These are phyloP conservation scores for Mycetomoellerius zeteki DNA, from an alignment of 1,140 invertebrate genomes.

Conservation along the genomic window DNA sequence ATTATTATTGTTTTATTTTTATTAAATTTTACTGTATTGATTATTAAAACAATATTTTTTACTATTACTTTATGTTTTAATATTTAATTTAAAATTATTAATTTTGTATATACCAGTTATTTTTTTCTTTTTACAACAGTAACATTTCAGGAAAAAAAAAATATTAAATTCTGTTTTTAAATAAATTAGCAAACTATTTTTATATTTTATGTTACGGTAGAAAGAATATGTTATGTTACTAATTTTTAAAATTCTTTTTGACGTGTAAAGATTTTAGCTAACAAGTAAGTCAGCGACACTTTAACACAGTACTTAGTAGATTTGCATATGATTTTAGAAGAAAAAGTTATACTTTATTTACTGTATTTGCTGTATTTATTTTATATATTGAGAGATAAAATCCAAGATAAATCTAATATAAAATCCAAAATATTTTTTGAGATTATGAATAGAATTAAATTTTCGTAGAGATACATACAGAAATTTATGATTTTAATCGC, in stretches of 20 bases:
- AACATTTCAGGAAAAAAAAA: slow-evolving; percentile 6
- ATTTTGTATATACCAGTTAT: not conserved
- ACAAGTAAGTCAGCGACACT: not conserved
- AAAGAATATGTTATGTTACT: not conserved
- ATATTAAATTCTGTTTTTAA: slow-evolving; percentile 33
- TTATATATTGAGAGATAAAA: not conserved
- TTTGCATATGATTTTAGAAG: not conserved
- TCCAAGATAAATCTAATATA: not conserved
- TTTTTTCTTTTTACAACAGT: not conserved
- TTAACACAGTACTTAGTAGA: not conserved
- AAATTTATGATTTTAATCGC: not conserved
- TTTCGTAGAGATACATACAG: not conserved
- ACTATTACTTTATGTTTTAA: slow-evolving; percentile 15
- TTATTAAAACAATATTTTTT: not conserved
- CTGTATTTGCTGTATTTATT: not conserved
- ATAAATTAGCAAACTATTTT: not conserved
- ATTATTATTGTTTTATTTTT: slow-evolving; percentile 5
- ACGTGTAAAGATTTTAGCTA: not conserved
- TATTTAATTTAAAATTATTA: not conserved
- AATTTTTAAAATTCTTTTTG: not conserved
- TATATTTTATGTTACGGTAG: slow-evolving; percentile 12
- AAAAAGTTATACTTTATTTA: not conserved
- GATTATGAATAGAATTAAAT: not conserved
- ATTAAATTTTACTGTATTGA: not conserved
- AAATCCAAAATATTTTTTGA: not conserved